phyloP scores from a whole-genome alignment of 2,888 invertebrate species.

The Anoplius nigerrimus region DNA sequence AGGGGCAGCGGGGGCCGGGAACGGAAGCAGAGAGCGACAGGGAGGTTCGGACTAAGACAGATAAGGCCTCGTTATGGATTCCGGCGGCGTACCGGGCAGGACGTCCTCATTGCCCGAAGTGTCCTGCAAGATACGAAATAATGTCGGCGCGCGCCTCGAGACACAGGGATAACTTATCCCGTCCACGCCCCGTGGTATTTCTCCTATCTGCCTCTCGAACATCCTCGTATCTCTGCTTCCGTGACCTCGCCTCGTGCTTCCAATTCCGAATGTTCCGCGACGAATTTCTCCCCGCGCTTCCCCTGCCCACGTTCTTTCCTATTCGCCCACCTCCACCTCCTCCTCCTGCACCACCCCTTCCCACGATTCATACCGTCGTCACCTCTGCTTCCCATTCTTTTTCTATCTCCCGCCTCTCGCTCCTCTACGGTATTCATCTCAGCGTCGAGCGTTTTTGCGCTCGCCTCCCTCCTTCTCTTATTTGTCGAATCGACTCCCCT shows the following conservation, averaged over 20 bases:
- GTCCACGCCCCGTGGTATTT: conserved; percentile 61
- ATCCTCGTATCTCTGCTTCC: conserved; percentile 45
- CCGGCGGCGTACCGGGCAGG: conserved; percentile 61
- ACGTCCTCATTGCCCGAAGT: conserved; percentile 69
- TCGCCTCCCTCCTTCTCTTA: background rate
- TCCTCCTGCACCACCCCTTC: no score
- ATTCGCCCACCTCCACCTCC: conserved; percentile 4
- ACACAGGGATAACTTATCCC: conserved; percentile 66
- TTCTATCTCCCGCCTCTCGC: background rate
- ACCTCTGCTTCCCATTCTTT: conserved; percentile 1
- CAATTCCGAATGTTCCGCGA: conserved; percentile 50
- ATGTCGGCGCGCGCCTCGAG: conserved; percentile 60
- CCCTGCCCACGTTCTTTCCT: no score
- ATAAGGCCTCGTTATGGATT: conserved; percentile 68
- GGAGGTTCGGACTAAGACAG: conserved; percentile 60
- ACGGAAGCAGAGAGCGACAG: conserved; percentile 21
- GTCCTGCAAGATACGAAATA: conserved; percentile 68
- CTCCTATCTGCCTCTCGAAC: conserved; percentile 45
- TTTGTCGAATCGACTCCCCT: no score
- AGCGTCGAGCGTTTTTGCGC: background rate
- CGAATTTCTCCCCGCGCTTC: conserved; percentile 38
- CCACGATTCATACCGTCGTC: no score
- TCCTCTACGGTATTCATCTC: background rate
- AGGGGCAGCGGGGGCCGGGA: background rate
- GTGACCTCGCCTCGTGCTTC: conserved; percentile 44